These are phyloP conservation scores for Scopus umbretta DNA, from an alignment of 2,113 vertebrate species.

Conservation along the genomic window DNA sequence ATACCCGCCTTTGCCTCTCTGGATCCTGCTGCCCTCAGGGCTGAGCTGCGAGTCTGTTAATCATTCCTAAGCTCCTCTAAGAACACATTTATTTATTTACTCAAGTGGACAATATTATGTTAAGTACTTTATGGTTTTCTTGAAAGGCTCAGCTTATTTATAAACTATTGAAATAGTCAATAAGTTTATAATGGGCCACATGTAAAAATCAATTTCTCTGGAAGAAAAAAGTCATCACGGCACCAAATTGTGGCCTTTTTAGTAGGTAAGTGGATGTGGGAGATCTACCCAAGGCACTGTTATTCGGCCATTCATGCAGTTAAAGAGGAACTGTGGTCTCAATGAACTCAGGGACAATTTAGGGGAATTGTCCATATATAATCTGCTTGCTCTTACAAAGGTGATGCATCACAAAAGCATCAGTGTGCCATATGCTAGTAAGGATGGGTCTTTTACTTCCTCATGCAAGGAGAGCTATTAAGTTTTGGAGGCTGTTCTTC, in stretches of 20 bases:
- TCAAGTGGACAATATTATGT: slow-evolving; percentile 53
- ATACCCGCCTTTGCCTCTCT: neutral
- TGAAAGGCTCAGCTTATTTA: slow-evolving; percentile 57
- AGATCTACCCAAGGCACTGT: neutral
- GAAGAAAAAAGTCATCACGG: slow-evolving; percentile 31
- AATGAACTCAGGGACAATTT: neutral
- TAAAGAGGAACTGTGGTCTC: neutral
- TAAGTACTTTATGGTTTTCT: slow-evolving; percentile 57
- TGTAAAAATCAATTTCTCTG: slow-evolving; percentile 66
- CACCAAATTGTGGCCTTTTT: neutral
- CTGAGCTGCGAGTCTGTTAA: neutral
- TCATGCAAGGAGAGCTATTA: neutral
- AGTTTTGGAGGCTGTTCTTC: neutral
- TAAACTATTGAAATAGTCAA: slow-evolving; percentile 59
- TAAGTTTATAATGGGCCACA: slow-evolving; percentile 67
- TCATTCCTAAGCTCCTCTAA: slow-evolving; percentile 14
- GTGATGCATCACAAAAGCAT: neutral
- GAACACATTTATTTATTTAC: slow-evolving; percentile 63
- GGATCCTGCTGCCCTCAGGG: neutral
- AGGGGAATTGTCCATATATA: neutral
- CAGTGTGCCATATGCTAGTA: neutral
- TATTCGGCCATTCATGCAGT: neutral
- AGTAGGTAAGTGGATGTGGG: neutral
- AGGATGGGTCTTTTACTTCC: neutral
- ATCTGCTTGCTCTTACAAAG: neutral